A percentile compares a stretch with the other conserved stretches of the same genome.
Evolutionary conservation across 2,888 invertebrate species (phyloP).

Genomic region (Drosophila koepferae): DNA sequence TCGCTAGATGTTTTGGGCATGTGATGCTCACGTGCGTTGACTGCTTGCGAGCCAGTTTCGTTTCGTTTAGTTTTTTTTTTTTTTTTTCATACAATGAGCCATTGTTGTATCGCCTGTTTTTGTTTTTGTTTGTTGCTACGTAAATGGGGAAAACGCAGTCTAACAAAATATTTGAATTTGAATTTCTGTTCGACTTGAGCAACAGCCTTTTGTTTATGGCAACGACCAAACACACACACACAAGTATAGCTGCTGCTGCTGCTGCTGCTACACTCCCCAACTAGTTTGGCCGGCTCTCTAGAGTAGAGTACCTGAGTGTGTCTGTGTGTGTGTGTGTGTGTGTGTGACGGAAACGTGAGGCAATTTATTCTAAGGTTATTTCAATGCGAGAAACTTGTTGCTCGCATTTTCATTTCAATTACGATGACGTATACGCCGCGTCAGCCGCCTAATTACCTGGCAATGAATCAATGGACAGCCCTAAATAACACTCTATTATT

Average conservation of each 20-base stretch:
- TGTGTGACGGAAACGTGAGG: conserved; percentile 74
- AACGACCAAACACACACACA: conserved; percentile 28
- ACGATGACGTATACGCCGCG: conserved; percentile 71
- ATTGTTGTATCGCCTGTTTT: conserved; percentile 44
- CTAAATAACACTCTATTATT: conserved; percentile 37
- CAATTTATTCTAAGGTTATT: conserved; percentile 80
- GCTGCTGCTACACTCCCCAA: conserved; percentile 33
- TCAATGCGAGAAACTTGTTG: conserved; percentile 69
- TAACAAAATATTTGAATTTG: conserved; percentile 57
- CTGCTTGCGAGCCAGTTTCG: conserved; percentile 46
- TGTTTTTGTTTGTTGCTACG: conserved; percentile 21
- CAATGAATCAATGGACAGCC: conserved; percentile 63
- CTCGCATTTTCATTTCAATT: conserved; percentile 76
- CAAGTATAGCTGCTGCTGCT: conserved; percentile 2
- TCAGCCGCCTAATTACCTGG: conserved; percentile 58
- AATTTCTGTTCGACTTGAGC: conserved; percentile 73
- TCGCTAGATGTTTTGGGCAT: conserved; percentile 62
- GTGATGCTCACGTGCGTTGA: conserved; percentile 72
- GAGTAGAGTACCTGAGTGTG: conserved; percentile 28
- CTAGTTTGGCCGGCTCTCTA: conserved; percentile 51
- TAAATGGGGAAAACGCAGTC: conserved; percentile 50
- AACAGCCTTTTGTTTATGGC: conserved; percentile 72
- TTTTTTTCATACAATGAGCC: conserved; percentile 50
- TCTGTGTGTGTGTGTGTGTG: conserved; percentile 31
- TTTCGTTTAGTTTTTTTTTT: conserved; percentile 33